Conservation (phyloP, 2,113 vertebrate genomes). For the Onychorhynchus coronatus region DNA sequence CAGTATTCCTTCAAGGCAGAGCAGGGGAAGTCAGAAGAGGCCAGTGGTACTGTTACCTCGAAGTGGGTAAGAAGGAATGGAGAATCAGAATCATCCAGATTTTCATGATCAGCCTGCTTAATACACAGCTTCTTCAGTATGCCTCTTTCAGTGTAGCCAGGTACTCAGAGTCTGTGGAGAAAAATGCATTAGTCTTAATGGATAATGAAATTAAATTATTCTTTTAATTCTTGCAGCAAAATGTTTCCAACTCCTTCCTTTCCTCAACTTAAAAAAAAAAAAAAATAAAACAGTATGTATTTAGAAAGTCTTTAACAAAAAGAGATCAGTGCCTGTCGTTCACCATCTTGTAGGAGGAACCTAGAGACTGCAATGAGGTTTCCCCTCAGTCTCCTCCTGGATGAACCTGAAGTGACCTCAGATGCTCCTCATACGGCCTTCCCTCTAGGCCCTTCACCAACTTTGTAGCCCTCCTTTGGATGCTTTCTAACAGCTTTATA, state of each 20-base stretch:
- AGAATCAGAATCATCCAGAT: background rate
- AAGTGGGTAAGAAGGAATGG: background rate
- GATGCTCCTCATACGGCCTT: background rate
- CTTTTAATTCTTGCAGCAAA: background rate
- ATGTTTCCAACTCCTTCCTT: background rate
- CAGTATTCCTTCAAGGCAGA: background rate
- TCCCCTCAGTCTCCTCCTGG: background rate
- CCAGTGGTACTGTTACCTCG: background rate
- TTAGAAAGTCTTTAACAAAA: background rate
- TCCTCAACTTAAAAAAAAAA: background rate
- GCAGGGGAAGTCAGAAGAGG: background rate
- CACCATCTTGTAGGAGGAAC: background rate
- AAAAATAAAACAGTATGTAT: background rate
- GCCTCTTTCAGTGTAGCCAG: background rate
- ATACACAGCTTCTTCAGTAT: background rate
- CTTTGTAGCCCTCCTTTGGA: background rate
- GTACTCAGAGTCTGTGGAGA: background rate
- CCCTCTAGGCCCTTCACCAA: background rate
- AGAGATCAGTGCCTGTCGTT: background rate
- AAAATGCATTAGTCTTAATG: background rate
- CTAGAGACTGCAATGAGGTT: background rate
- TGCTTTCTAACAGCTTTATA: background rate
- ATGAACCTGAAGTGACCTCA: background rate
- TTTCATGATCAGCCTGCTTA: background rate
- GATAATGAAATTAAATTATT: background rate